phyloP scores from a whole-genome alignment of 2,797 vertebrate species.

The Molossus alvarezi region DNA sequence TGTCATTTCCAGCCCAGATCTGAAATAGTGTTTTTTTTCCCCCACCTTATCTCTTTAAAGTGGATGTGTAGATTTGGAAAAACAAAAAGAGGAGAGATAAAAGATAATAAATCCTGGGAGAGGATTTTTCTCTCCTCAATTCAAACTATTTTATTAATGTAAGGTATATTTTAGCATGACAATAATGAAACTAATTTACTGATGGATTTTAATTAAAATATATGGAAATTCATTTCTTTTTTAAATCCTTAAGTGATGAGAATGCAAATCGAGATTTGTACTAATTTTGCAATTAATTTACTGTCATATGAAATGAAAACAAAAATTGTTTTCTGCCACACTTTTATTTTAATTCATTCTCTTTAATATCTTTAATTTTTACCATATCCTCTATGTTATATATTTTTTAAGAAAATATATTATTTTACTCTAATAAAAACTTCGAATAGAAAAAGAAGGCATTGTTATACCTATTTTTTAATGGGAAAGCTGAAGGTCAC shows the following conservation, averaged over 20 bases:
- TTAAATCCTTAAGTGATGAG: constrained; percentile 24
- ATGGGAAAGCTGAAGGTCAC: neutral
- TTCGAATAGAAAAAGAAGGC: constrained; percentile 31
- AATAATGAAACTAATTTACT: constrained; percentile 42
- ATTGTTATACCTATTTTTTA: neutral
- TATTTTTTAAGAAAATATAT: neutral
- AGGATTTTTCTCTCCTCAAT: constrained; percentile 11
- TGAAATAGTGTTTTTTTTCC: constrained; percentile 13
- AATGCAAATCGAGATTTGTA: constrained; percentile 18
- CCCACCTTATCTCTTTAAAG: neutral
- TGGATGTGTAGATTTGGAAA: neutral
- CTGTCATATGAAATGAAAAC: constrained; percentile 52
- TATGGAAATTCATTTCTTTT: constrained; percentile 32
- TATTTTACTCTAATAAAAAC: neutral
- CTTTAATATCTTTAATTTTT: neutral
- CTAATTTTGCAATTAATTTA: constrained; percentile 31
- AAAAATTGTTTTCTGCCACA: constrained; percentile 43
- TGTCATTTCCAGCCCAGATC: constrained; percentile 59
- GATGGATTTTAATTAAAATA: constrained; percentile 58
- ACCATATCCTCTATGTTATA: neutral
- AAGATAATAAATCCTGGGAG: neutral
- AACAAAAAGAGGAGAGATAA: constrained; percentile 13
- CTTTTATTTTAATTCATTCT: constrained; percentile 37
- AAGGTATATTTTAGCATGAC: neutral
- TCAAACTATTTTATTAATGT: constrained; percentile 20